A percentile compares a stretch with the other conserved stretches of the same genome.
phyloP scores from a whole-genome alignment of 2,888 invertebrate species.

The Chalcosyrphus nemorum region DNA sequence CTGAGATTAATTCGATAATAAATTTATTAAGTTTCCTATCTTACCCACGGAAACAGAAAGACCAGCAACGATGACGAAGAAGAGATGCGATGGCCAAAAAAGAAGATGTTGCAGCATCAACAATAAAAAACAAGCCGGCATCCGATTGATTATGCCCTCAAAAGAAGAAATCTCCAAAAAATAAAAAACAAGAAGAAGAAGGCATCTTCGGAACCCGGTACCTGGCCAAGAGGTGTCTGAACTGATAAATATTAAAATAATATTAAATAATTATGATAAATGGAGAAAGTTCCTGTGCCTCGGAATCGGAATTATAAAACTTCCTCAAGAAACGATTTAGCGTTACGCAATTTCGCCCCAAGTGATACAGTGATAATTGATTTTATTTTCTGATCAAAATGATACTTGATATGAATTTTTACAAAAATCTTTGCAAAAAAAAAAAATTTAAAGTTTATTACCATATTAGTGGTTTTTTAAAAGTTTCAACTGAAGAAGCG shows the following conservation, averaged over 20 bases:
- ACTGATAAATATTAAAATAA: constrained; percentile 69
- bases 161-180: constrained; percentile 31
- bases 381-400: constrained; percentile 39
- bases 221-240: constrained; percentile 53
- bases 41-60: constrained; percentile 3
- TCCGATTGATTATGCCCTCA: constrained; percentile 46
- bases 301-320: constrained; percentile 61
- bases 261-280: constrained; percentile 71
- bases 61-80: too few species aligned
- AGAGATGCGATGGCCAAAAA: too few species aligned
- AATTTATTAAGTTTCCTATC: constrained; percentile 27
- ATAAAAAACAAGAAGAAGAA: constrained; percentile 13
- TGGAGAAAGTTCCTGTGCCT: constrained; percentile 65
- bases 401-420: constrained; percentile 29
- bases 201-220: constrained; percentile 35
- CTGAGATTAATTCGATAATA: constrained; percentile 45
- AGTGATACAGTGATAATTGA: constrained; percentile 48
- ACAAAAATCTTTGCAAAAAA: constrained; percentile 26
- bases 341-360: constrained; percentile 26
- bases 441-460: too few species aligned
- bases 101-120: constrained; percentile 41
- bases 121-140: constrained; percentile 17
- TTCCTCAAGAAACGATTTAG: constrained; percentile 25
- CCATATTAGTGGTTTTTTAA: neutral
- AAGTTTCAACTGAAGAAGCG: neutral